Base-by-base conservation (phyloP, 2,797 vertebrate species). In the Sphaeramia orbicularis region DNA sequence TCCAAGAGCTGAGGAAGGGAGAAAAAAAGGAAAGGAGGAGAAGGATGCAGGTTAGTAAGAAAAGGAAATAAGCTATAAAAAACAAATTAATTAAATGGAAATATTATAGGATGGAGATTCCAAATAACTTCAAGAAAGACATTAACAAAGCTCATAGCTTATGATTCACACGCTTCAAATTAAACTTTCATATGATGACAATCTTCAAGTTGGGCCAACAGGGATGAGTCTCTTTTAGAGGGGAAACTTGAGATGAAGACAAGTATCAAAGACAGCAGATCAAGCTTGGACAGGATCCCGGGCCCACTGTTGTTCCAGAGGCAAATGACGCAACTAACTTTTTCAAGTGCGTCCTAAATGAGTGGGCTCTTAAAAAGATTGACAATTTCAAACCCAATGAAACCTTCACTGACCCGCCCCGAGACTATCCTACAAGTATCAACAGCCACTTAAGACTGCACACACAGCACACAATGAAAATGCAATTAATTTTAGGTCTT, bases 1-100 rank as follows among this genome's bases (percentile, higher is more conserved):
- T 98, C 96, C 93, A 98, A 81, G 63, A 97, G 93, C 97, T 97
- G 88, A 59, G 48, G 53, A 49, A 21, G 40, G 18, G 30, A 56
- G 15, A 51, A 45, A 56, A 3, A 57, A 10, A n/a, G 15, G 11
- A 24, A 12, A 44, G 8, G 18, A 14, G 60, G 7, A 35, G 10
- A 40, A 7, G 10, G 0, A 51, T 8, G 1, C 5, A 5, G 30
- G 36, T 74, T 16, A 53, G 66, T 43, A 50, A 15, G n/a, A 60
- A 16, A 16, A 24, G 43, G 3, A 65, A 38, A 50, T 10, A 41
- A 50, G 67, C 11, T 6, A 40, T 0, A 21, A 56, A 56, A 51
- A 53, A 37, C 2, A 0, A 13, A 35, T 4, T 11, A 36, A 38
- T 24, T 36, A 47, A 65, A 71, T 14, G 19, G 3, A 48, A 44